Evolutionary conservation across 37 sponge, comb jelly and placozoan species (phyloP).

Genomic region (Cliona cf. orientalis): DNA sequence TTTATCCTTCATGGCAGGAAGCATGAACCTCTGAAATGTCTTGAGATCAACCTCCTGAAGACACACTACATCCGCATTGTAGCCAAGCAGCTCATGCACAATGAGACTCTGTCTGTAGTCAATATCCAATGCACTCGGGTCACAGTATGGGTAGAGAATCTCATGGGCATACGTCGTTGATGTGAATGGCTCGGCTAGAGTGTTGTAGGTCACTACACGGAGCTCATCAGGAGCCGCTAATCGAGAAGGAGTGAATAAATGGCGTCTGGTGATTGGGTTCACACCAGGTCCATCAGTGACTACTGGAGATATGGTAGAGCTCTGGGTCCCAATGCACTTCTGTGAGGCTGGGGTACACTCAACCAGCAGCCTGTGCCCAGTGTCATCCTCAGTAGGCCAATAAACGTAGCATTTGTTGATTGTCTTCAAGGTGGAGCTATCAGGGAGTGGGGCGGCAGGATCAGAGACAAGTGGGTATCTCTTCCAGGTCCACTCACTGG

Average conservation of each 20-base stretch:
- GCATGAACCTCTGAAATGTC: conserved; percentile 49
- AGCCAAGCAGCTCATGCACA: conserved; percentile 75
- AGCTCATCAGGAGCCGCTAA: conserved; percentile 31
- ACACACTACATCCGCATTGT: conserved; percentile 84
- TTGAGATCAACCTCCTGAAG: conserved; percentile 78
- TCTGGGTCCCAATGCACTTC: conserved; percentile 11
- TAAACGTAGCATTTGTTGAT: conserved; percentile 38
- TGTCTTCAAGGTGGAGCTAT: neutral
- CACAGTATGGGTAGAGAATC: conserved; percentile 80
- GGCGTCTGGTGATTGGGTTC: conserved; percentile 39
- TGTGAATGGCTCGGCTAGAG: conserved; percentile 73
- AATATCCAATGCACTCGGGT: conserved; percentile 55
- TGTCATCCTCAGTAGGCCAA: conserved; percentile 61
- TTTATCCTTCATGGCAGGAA: conserved; percentile 66
- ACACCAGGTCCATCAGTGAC: neutral
- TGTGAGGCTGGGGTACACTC: conserved; percentile 58
- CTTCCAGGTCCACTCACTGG: conserved; percentile 69
- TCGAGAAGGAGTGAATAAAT: conserved; percentile 43
- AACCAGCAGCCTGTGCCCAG: conserved; percentile 51
- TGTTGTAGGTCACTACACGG: conserved; percentile 89
- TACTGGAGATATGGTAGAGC: conserved; percentile 2
- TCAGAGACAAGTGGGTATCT: neutral
- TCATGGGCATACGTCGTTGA: conserved; percentile 21
- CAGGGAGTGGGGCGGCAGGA: neutral
- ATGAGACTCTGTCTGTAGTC: conserved; percentile 79